A percentile compares a stretch with the other conserved stretches of the same genome.
Evolutionary conservation across 2,797 vertebrate species (phyloP).

Genomic region (Smutsia gigantea): DNA sequence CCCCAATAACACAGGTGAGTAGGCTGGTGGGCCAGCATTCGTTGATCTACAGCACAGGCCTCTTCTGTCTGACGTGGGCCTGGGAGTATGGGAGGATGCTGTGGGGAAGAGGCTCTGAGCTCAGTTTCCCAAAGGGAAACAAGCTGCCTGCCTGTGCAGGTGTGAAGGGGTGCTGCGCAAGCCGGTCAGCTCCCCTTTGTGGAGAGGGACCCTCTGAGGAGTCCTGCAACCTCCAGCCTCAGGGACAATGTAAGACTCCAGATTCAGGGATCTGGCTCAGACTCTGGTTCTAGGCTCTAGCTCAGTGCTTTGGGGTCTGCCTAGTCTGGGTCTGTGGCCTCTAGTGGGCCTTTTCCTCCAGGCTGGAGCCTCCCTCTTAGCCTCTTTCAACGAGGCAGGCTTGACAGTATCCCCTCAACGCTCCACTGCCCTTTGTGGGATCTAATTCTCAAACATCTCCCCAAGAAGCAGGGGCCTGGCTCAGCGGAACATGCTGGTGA

Average conservation of each 20-base stretch:
- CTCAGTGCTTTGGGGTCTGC: background rate
- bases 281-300: background rate
- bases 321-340: background rate
- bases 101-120: background rate
- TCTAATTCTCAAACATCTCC: background rate
- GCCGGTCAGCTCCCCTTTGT: background rate
- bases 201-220: background rate
- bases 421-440: background rate
- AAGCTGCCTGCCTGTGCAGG: background rate
- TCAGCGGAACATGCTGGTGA: background rate
- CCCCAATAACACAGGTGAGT: slow-evolving; percentile 91
- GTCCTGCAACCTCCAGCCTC: background rate
- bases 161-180: background rate
- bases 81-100: background rate
- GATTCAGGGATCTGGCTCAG: background rate
- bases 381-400: background rate
- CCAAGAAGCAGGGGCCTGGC: background rate
- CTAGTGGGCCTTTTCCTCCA: background rate
- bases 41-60: background rate
- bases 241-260: background rate
- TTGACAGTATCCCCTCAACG: background rate
- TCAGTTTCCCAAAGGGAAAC: background rate
- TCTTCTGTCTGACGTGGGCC: background rate
- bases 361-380: background rate
- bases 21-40: fast-evolving